Evolutionary conservation across 2,888 invertebrate species (phyloP), one percentile per base, ranked within the genome.

Genomic region (Taenaris catops): DNA sequence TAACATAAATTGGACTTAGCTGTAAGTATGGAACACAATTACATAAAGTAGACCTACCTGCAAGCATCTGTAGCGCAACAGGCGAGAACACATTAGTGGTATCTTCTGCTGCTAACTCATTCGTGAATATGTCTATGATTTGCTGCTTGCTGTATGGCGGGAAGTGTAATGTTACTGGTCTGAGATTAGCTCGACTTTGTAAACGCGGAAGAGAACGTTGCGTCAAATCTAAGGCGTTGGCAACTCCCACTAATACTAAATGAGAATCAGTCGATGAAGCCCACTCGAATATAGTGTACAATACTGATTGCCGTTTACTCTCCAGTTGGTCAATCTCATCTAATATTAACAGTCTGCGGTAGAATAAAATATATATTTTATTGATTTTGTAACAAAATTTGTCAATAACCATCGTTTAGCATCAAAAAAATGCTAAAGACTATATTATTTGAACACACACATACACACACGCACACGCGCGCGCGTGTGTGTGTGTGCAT

Each of bases 251-350:
- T 4, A 99, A 83, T 24, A 97, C 89, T 0, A 98, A 63, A 19
- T 90, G 91, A 0, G 94, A 92, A 9, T 89, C 75, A 0, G 79
- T 64, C 33, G 91, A 66, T 4, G 98, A 21, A 0, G 94, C 96
- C 97, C 97, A 98, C 63, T 96, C 96, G 67, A 99, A 98, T 51
- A 98, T 91, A 1, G 94, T 93, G 73, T 98, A 98, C 3, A 99
- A 83, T 1, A 98, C 93, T 0, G 94, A 92, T 57, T 97, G 96
- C 16, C 90, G 90, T 53, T 91, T 92, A 46, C 93, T 93, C 56
- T 94, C 93, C 19, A 99, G 74, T 66, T 98, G 97, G 71, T 99
- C 99, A 40, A 99, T 94, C 87, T 99, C 99, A 69, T 99, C 99
- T 38, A 99, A 68, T 5, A 99, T 92, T 46, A 98, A 69, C 8